A percentile compares a stretch with the other conserved stretches of the same genome.
phyloP scores from a whole-genome alignment of 2,888 invertebrate genomes.

The Papilio demoleus region DNA sequence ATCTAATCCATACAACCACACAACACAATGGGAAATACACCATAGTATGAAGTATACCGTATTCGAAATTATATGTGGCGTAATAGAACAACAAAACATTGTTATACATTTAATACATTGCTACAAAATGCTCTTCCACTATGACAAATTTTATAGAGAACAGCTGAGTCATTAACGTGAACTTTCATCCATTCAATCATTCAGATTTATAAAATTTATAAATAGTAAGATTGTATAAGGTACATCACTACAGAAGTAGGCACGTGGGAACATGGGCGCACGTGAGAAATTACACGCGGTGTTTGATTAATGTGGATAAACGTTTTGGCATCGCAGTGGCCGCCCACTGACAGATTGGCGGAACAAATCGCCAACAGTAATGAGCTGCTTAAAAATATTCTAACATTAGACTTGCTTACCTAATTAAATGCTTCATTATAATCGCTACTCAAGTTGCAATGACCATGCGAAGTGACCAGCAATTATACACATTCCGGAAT shows the following conservation, averaged over 20 bases:
- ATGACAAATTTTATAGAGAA: no score
- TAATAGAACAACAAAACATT: no score
- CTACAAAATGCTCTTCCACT: no score
- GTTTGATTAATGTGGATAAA: constrained; percentile 40
- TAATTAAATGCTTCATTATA: constrained; percentile 21
- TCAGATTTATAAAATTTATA: no score
- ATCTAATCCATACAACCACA: no score
- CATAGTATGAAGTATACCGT: no score
- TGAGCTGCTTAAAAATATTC: constrained; percentile 32
- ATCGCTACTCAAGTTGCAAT: constrained; percentile 29
- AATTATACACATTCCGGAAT: no score
- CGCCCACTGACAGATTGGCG: constrained; percentile 38
- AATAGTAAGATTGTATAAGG: background rate
- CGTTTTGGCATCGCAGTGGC: constrained; percentile 40
- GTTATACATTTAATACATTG: no score
- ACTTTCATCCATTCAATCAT: no score
- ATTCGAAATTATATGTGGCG: no score
- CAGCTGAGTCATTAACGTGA: no score
- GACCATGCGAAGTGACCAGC: background rate
- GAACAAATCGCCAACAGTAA: constrained; percentile 38
- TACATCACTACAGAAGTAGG: constrained; percentile 29
- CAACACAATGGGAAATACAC: no score
- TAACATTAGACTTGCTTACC: constrained; percentile 30
- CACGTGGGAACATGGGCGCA: constrained; percentile 36
- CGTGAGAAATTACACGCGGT: constrained; percentile 36